Conservation (phyloP, 1,140 invertebrate genomes). For the Dreissena rostriformis region DNA sequence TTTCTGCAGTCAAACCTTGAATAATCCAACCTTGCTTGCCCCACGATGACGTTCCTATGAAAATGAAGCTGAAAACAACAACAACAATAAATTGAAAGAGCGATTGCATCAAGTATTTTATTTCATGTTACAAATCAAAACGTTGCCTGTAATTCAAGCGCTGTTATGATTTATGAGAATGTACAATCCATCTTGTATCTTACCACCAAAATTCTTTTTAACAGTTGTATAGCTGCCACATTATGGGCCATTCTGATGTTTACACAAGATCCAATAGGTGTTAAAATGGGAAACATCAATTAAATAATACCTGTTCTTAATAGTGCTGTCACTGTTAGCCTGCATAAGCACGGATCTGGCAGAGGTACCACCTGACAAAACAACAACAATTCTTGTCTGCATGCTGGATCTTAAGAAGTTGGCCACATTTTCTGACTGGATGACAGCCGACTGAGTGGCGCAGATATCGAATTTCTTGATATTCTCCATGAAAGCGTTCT, state of each 20-base stretch:
- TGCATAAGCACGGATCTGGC: slow-evolving; percentile 43
- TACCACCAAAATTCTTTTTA: no score
- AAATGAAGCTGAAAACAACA: slow-evolving; percentile 39
- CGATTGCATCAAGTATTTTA: no score
- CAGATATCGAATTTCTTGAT: slow-evolving; percentile 57
- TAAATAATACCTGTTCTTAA: not conserved
- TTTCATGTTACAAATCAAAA: not conserved
- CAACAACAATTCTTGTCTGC: slow-evolving; percentile 48
- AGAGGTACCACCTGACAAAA: slow-evolving; percentile 27
- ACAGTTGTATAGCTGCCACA: no score
- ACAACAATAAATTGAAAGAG: not conserved
- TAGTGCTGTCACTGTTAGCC: slow-evolving; percentile 8
- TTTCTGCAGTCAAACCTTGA: slow-evolving; percentile 39
- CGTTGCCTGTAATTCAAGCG: not conserved
- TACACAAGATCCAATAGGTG: no score
- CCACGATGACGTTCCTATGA: slow-evolving; percentile 68
- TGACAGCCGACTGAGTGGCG: slow-evolving; percentile 33
- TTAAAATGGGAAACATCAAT: no score
- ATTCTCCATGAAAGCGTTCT: slow-evolving; percentile 61
- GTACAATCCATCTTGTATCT: no score
- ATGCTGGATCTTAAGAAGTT: not conserved
- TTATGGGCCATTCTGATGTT: no score
- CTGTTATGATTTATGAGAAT: not conserved
- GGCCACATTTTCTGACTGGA: not conserved
- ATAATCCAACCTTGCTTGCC: slow-evolving; percentile 39